Base-by-base conservation (phyloP, 2,113 vertebrate species). In the Engystomops pustulosus region DNA sequence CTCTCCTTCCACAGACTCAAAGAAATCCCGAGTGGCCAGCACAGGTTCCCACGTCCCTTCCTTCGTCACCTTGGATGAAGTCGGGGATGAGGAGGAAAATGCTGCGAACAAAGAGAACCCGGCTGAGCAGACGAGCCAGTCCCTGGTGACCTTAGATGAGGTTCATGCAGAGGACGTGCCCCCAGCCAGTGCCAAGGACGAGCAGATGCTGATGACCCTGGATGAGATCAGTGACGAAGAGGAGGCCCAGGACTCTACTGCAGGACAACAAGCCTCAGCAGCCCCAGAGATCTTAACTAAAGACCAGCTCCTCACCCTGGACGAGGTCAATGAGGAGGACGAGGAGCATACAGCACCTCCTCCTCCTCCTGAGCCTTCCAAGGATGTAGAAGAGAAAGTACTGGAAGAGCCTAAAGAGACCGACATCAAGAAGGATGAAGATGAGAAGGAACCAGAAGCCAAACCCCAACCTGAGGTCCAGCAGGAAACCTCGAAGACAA, bases 51-150 rank as follows among this genome's bases (percentile, higher is more conserved):
- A 86, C 0, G 88, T 91, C 5, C 87, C 82, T 3, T 90, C 88
- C 58, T 95, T 96, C 67, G 92, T 96, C 34, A 95, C 93, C 2
- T 71, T 98, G 87, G 96, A 98, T 32, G 93, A 97, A 53, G 94
- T 96, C 0, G 95, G 95, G 2, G 96, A 96, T 68, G 95, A 95
- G 18, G 96, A 97, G 85, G 95, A 95, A 0, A 87, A 88, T 9
- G 69, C 91, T 41, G 36, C 80, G 0, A 89, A 83, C 6, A 77
- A 86, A 1, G 44, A 87, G 17, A 85, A 65, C 1, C 49, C 14
- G 0, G 79, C 86, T 8, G 83, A 30, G 0, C 5, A 86, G 4
- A 83, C 89, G 6, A 76, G 84, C 0, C 91, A 86, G 77, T 82
- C 89, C 4, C 80, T 95, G 15, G 74, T 94, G 15, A 93, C 94